Conservation (phyloP, 2,113 vertebrate species). For the Pontoporia blainvillei region DNA sequence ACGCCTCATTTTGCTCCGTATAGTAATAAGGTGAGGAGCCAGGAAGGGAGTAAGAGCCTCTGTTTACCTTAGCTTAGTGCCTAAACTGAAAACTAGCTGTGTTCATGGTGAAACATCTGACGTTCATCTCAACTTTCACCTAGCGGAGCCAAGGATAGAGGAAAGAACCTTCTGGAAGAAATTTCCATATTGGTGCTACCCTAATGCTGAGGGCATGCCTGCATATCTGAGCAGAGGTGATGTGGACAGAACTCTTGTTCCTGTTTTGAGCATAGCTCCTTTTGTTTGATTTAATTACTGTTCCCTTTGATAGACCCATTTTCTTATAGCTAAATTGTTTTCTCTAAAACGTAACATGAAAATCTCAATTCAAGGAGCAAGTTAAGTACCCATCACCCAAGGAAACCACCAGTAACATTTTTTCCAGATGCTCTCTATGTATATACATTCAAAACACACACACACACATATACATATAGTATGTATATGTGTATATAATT, state of each 20-base stretch:
- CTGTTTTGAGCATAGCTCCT: not conserved
- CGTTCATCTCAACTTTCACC: not conserved
- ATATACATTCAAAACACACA: not conserved
- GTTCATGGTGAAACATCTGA: not conserved
- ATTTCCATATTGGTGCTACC: not conserved
- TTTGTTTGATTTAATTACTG: not conserved
- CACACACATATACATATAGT: not conserved
- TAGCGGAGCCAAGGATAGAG: not conserved
- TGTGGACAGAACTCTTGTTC: not conserved
- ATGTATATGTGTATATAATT: not conserved
- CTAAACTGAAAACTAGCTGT: not conserved
- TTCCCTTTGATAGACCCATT: not conserved
- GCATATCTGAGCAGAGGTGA: not conserved
- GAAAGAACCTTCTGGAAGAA: not conserved
- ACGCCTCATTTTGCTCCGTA: not conserved
- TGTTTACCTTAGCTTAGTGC: not conserved
- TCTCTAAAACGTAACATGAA: not conserved
- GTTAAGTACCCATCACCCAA: not conserved
- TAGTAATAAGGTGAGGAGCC: not conserved
- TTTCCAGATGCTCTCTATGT: not conserved
- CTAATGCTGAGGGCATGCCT: not conserved
- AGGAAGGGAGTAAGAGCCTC: not conserved
- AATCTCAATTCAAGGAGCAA: not conserved
- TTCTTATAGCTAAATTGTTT: not conserved
- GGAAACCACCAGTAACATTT: conserved; percentile 9